Conservation (phyloP, 2,888 invertebrate species). For the Capitulum mitella region DNA sequence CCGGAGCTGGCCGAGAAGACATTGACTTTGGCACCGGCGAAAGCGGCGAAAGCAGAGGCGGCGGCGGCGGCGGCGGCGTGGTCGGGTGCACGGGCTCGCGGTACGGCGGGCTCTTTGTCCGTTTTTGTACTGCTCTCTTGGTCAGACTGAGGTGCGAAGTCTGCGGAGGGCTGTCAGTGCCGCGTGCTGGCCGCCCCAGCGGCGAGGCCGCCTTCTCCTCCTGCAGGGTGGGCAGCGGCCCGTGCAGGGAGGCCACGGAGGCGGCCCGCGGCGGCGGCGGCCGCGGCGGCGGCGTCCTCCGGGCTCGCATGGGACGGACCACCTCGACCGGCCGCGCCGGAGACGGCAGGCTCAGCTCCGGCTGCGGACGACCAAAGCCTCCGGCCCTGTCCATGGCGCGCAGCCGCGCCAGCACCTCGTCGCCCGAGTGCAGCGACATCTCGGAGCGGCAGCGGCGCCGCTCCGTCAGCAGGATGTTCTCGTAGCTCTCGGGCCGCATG, state of each 20-base stretch:
- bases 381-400: neutral
- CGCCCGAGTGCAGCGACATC: neutral
- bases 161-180: too few relatives aligned
- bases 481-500: conserved; percentile 8
- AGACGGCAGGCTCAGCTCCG: neutral
- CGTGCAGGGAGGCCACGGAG: neutral
- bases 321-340: neutral
- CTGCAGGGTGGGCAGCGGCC: conserved; percentile 14
- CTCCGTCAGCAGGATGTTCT: conserved; percentile 21
- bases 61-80: neutral
- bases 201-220: neutral
- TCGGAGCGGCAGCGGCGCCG: neutral
- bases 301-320: neutral
- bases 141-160: neutral
- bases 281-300: neutral
- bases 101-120: too few relatives aligned
- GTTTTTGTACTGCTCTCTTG: neutral
- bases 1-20: neutral
- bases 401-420: conserved; percentile 17
- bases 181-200: neutral
- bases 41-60: neutral
- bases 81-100: conserved; percentile 18
- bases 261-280: conserved; percentile 12
- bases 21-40: conserved; percentile 12
- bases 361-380: neutral